These are phyloP conservation scores for Heliconius cydno DNA, from an alignment of 2,888 invertebrate genomes.

Conservation along the genomic window DNA sequence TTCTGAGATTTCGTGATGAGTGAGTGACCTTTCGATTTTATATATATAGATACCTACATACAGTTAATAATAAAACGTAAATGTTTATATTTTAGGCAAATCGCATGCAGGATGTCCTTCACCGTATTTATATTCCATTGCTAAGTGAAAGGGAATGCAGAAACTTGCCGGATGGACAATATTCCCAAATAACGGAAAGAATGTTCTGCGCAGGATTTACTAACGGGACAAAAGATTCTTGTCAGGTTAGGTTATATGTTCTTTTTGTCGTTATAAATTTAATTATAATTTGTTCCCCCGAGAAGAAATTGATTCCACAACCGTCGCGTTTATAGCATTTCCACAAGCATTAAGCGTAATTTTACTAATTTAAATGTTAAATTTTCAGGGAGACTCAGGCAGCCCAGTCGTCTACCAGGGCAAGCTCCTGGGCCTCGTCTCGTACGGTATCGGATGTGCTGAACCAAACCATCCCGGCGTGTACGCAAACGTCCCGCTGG, in stretches of 20 bases:
- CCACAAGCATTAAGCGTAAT: too few species aligned
- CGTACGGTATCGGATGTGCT: conserved; percentile 83
- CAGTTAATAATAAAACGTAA: neutral
- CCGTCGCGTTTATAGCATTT: too few species aligned
- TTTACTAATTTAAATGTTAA: neutral
- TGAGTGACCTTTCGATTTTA: too few species aligned
- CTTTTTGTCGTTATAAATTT: too few species aligned
- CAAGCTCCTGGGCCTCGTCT: conserved; percentile 81
- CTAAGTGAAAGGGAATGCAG: conserved; percentile 56
- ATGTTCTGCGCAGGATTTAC: conserved; percentile 74
- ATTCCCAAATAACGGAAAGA: conserved; percentile 62
- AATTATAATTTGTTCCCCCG: too few species aligned
- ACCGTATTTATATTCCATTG: conserved; percentile 65
- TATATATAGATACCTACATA: too few species aligned
- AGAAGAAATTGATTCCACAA: too few species aligned
- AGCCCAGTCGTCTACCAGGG: conserved; percentile 78
- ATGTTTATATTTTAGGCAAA: conserved; percentile 54
- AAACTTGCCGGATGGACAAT: conserved; percentile 56
- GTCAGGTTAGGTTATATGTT: conserved; percentile 61
- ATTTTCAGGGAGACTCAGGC: conserved; percentile 80
- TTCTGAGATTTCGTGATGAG: too few species aligned
- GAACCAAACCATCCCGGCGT: conserved; percentile 80
- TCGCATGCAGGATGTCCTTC: conserved; percentile 67
- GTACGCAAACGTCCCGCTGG: conserved; percentile 75
- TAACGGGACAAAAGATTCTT: conserved; percentile 70